Percentiles rank a stretch among this genome's conserved stretches.
phyloP scores from a whole-genome alignment of 2,888 invertebrate genomes.

The Palloptera scutellata region DNA sequence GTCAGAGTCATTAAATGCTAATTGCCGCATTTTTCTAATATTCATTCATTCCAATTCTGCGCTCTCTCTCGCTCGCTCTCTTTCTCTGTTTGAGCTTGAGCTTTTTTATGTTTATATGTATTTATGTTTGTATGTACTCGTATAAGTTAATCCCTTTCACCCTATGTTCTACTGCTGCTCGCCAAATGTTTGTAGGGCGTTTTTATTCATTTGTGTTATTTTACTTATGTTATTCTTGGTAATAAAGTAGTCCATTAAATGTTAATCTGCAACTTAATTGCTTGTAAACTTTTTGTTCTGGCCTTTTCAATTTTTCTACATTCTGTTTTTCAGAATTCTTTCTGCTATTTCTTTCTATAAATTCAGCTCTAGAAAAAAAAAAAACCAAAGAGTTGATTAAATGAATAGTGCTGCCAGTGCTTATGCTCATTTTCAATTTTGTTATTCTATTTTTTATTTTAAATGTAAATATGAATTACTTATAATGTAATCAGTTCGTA shows the following conservation, averaged over 20 bases:
- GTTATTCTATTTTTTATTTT: too few species aligned
- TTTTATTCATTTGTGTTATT: background rate
- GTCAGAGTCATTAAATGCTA: constrained; percentile 7
- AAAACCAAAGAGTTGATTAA: too few species aligned
- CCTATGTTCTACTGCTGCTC: too few species aligned
- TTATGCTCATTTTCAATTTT: too few species aligned
- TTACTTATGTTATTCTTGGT: background rate
- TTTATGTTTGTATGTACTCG: too few species aligned
- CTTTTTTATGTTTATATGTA: background rate
- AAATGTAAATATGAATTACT: too few species aligned
- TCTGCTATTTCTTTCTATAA: background rate
- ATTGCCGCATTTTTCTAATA: background rate
- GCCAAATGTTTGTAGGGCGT: too few species aligned
- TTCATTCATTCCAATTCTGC: background rate
- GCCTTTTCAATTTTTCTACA: background rate
- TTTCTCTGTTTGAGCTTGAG: background rate
- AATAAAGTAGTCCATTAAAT: background rate
- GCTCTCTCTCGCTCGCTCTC: too few species aligned
- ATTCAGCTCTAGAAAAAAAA: too few species aligned
- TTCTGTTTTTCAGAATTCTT: background rate
- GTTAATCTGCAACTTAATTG: background rate
- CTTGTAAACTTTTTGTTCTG: background rate
- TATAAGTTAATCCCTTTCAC: too few species aligned
- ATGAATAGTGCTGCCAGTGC: too few species aligned
- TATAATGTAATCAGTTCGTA: too few species aligned